Base-by-base conservation (phyloP, 2,113 vertebrate genomes). In the Phocoena sinus region DNA sequence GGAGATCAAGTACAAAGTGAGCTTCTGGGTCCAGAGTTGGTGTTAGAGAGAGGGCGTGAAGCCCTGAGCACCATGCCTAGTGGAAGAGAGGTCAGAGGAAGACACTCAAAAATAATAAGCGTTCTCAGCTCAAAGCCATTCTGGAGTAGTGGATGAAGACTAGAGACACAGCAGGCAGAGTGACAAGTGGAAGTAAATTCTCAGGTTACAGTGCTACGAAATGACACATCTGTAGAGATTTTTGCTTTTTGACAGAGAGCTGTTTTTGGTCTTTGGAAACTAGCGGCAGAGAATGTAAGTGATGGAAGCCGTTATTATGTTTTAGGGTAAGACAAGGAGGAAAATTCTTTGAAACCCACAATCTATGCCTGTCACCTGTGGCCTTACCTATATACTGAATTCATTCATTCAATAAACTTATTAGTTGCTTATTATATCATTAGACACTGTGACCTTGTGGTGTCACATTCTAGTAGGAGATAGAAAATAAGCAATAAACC, bases 171-270 rank as follows among this genome's bases (percentile, higher is more conserved):
- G 62, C 65, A 96, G 86, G 56, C 82, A 88, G 36, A 94, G 65
- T 88, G 9, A 90, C 71, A 94, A 97, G 36, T 15, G 5, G 80
- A 38, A 20, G 91, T 96, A 81, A 95, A 89, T 38, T 80, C 74
- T 86, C 58, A 50, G 28, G 80, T 94, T 80, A 65, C 0, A 79
- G 41, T 86, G 63, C 50, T 95, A 23, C 62, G 10, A 31, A 93
- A 41, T 67, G 56, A 82, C 67, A 5, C 47, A 47, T 73, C 63
- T 47, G 21, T 41, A 94, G 38, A 93, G 67, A 33, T 8, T n/a
- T 89, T 92, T 91, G 83, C 3, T 89, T 85, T 33, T 74, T 58
- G 44, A 84, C 73, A 71, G 41, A 65, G 44, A 92, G 26, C 4
- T 65, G 0, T 89, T 1, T 83, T 31, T 89, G 11, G 41, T 18